phyloP scores from a whole-genome alignment of 2,797 vertebrate genomes.

The Aeoliscus strigatus region DNA sequence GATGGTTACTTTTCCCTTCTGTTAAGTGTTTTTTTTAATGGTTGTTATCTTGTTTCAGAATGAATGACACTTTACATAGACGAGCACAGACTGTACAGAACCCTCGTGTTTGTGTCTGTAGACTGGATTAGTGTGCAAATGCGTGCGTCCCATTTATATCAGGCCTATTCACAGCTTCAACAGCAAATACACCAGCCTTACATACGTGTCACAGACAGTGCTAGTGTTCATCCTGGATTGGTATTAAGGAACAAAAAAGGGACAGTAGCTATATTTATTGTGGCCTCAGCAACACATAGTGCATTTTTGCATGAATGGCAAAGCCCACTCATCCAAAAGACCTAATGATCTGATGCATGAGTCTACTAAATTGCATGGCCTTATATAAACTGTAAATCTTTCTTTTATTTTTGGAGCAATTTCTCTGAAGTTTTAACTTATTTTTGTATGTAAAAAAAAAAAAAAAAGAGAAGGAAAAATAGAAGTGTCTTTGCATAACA shows the following conservation, averaged over 20 bases:
- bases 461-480: slow-evolving; percentile 41
- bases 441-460: slow-evolving; percentile 74
- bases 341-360: slow-evolving; percentile 70
- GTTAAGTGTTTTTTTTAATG: slow-evolving; percentile 27
- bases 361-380: slow-evolving; percentile 73
- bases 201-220: slow-evolving; percentile 57
- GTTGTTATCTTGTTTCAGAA: slow-evolving; percentile 57
- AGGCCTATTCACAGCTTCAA: slow-evolving; percentile 75
- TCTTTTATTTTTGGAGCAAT: slow-evolving; percentile 57
- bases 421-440: slow-evolving; percentile 68
- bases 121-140: slow-evolving; percentile 58
- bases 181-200: slow-evolving; percentile 77
- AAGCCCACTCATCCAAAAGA: slow-evolving; percentile 66
- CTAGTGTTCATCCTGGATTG: slow-evolving; percentile 68
- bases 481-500: slow-evolving; percentile 60
- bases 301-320: slow-evolving; percentile 71
- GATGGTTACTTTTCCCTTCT: slow-evolving; percentile 23
- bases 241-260: slow-evolving; percentile 65
- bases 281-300: slow-evolving; percentile 70
- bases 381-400: slow-evolving; percentile 70
- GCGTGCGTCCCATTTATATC: slow-evolving; percentile 54
- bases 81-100: slow-evolving; percentile 62
- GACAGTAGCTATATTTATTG: slow-evolving; percentile 60
- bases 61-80: slow-evolving; percentile 48
- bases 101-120: slow-evolving; percentile 60